Evolutionary conservation across 1,140 invertebrate genomes (phyloP).

Genomic region (Drepana arcuata): DNA sequence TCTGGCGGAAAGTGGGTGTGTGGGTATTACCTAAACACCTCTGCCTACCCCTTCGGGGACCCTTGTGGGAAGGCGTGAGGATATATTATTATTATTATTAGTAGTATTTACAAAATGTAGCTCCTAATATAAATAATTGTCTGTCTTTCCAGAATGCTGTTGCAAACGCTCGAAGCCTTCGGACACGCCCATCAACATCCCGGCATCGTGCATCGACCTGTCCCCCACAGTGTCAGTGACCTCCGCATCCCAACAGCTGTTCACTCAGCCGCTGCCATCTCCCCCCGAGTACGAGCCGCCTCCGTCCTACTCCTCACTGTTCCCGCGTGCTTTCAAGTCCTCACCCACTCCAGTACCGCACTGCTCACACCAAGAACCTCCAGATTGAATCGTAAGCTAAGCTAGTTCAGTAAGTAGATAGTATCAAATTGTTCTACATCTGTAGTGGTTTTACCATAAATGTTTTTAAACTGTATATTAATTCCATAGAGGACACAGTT

Average conservation of each 20-base stretch:
- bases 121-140: neutral
- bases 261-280: slow-evolving; percentile 28
- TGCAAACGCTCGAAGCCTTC: slow-evolving; percentile 59
- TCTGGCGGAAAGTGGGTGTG: too few species aligned
- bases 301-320: slow-evolving; percentile 56
- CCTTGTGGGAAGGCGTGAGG: too few species aligned
- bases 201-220: slow-evolving; percentile 50
- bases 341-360: slow-evolving; percentile 51
- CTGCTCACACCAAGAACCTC: slow-evolving; percentile 55
- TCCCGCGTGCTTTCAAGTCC: slow-evolving; percentile 57
- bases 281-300: slow-evolving; percentile 58
- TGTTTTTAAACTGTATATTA: neutral
- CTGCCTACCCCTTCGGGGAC: too few species aligned
- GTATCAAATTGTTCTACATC: too few species aligned
- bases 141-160: slow-evolving; percentile 48
- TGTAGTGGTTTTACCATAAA: neutral
- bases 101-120: too few species aligned
- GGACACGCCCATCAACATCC: slow-evolving; percentile 53
- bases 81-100: too few species aligned
- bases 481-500: neutral
- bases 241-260: slow-evolving; percentile 42
- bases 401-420: neutral
- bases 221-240: slow-evolving; percentile 54
- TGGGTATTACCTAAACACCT: too few species aligned
- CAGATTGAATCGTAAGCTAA: slow-evolving; percentile 23